These are phyloP conservation scores for Sciurus carolinensis DNA, from an alignment of 2,797 vertebrate species.

Conservation along the genomic window DNA sequence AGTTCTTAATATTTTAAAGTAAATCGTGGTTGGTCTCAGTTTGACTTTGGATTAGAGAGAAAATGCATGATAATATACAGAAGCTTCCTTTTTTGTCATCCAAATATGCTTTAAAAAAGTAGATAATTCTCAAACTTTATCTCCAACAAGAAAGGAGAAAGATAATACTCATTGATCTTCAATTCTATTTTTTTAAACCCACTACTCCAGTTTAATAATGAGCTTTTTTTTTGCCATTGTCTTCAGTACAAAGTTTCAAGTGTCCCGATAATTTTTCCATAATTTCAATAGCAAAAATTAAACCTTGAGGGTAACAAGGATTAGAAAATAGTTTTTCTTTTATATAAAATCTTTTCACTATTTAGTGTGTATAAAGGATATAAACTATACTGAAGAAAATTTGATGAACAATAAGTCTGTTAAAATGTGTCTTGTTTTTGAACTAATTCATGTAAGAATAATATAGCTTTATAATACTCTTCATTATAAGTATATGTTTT, in stretches of 20 bases:
- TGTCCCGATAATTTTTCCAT: not conserved
- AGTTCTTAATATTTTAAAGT: not conserved
- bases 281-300: not conserved
- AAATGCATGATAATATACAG: not conserved
- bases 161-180: not conserved
- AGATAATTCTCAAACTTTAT: not conserved
- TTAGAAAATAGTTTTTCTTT: not conserved
- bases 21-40: not conserved
- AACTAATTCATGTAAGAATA: not conserved
- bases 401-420: not conserved
- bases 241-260: not conserved
- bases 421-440: not conserved
- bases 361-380: not conserved
- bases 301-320: not conserved
- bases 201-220: not conserved
- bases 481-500: not conserved
- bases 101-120: not conserved
- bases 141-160: too few relatives aligned
- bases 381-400: not conserved
- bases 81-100: not conserved
- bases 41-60: not conserved
- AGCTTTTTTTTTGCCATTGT: not conserved
- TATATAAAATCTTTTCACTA: not conserved
- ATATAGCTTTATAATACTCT: not conserved
- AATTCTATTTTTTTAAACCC: not conserved